These are phyloP conservation scores for Chlorodrepanis virens DNA, from an alignment of 2,113 vertebrate species.

Conservation along the genomic window DNA sequence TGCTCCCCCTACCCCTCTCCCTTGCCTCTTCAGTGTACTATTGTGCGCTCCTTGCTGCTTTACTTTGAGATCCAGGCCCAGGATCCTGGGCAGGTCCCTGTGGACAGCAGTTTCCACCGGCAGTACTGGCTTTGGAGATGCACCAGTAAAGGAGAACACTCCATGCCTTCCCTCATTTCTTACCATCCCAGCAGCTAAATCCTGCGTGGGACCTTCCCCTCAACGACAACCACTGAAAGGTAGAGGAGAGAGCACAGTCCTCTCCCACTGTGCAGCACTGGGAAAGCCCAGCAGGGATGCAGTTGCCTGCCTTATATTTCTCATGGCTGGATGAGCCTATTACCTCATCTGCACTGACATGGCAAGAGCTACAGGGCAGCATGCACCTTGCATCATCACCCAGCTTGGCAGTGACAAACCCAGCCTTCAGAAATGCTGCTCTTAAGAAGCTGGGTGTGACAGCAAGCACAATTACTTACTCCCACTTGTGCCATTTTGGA, in stretches of 20 bases:
- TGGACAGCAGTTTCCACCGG: not conserved
- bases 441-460: not conserved
- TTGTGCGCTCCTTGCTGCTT: accelerated
- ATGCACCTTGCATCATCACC: not conserved
- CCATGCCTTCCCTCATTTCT: not conserved
- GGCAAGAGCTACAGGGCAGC: not conserved
- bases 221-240: not conserved
- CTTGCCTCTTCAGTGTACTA: not conserved
- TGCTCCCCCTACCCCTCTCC: not conserved
- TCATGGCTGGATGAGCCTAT: not conserved
- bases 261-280: not conserved
- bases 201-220: accelerated
- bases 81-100: not conserved
- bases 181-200: not conserved
- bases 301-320: accelerated
- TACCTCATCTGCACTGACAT: not conserved
- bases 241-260: not conserved
- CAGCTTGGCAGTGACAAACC: not conserved
- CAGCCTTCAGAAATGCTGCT: not conserved
- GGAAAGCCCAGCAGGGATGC: not conserved
- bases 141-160: not conserved
- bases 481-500: not conserved
- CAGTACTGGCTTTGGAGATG: not conserved
- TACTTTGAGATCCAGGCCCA: not conserved
- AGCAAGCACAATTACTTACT: not conserved